These are phyloP conservation scores for Passerina amoena DNA, from an alignment of 2,113 vertebrate genomes.

Conservation along the genomic window DNA sequence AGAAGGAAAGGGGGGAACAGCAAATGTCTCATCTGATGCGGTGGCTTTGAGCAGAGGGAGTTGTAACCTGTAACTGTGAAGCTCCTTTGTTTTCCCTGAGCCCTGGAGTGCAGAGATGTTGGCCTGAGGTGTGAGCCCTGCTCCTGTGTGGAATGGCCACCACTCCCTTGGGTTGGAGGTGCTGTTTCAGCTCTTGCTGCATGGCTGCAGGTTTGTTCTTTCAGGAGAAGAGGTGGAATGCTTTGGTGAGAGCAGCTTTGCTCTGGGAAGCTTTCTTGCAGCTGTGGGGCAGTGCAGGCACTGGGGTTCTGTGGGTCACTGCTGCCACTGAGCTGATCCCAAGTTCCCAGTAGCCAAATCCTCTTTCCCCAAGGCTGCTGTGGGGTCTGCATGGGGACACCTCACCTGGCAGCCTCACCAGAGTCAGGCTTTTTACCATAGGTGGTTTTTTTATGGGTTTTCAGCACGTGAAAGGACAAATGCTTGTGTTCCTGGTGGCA, in stretches of 20 bases:
- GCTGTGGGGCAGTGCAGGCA: accelerated
- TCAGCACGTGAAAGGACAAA: not conserved
- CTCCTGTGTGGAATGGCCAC: not conserved
- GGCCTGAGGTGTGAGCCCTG: accelerated
- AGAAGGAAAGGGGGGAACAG: not conserved
- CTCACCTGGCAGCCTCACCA: not conserved
- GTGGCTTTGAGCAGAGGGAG: not conserved
- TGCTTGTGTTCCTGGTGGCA: not conserved
- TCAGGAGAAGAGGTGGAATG: not conserved
- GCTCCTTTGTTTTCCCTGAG: not conserved
- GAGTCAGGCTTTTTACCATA: accelerated
- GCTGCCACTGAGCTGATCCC: accelerated
- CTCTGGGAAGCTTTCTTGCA: accelerated
- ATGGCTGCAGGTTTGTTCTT: not conserved
- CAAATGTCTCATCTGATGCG: accelerated
- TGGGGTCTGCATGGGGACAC: not conserved
- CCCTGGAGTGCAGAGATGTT: accelerated
- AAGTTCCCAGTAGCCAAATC: not conserved
- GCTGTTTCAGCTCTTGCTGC: not conserved
- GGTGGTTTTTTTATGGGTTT: not conserved
- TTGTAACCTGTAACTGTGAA: not conserved
- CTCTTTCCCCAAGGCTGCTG: not conserved
- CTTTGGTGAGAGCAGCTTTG: not conserved
- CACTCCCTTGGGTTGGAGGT: not conserved
- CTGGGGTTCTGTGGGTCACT: not conserved